These are phyloP conservation scores for Myiagra hebetior DNA, from an alignment of 2,113 vertebrate species.

Conservation along the genomic window DNA sequence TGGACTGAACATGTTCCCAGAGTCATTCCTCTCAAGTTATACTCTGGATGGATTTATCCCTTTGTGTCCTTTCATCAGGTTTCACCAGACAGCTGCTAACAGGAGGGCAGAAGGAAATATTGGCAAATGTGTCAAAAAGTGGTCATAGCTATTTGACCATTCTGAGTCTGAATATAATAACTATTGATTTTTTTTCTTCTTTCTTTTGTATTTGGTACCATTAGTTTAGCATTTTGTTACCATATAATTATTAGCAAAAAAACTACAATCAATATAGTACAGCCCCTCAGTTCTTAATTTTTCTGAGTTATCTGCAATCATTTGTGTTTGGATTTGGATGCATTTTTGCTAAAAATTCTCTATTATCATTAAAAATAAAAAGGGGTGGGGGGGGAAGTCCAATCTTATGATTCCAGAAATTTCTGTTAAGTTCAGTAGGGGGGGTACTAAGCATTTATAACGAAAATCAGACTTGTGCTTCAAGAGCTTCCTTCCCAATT, in stretches of 20 bases:
- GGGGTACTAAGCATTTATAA: neutral
- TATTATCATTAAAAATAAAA: neutral
- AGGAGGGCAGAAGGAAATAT: neutral
- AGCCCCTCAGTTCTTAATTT: neutral
- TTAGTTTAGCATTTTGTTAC: constrained; percentile 16
- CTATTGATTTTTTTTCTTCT: neutral
- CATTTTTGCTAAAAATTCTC: neutral
- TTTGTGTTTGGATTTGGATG: neutral
- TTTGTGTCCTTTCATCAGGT: neutral
- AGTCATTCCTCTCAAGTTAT: neutral
- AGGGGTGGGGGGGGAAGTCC: fast-evolving
- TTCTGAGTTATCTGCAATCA: neutral
- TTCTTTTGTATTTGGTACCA: neutral
- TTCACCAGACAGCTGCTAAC: constrained; percentile 8
- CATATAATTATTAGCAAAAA: constrained; percentile 1
- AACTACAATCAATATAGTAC: neutral
- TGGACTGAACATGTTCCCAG: neutral
- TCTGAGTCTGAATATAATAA: neutral
- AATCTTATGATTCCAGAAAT: neutral
- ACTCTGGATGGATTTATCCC: neutral
- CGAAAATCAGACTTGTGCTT: neutral
- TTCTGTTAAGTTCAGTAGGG: neutral
- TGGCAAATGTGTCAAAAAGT: constrained; percentile 37
- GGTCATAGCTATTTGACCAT: constrained; percentile 9
- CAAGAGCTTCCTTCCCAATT: neutral